Conservation (phyloP, 2,113 vertebrate species). For the Plecotus auritus region DNA sequence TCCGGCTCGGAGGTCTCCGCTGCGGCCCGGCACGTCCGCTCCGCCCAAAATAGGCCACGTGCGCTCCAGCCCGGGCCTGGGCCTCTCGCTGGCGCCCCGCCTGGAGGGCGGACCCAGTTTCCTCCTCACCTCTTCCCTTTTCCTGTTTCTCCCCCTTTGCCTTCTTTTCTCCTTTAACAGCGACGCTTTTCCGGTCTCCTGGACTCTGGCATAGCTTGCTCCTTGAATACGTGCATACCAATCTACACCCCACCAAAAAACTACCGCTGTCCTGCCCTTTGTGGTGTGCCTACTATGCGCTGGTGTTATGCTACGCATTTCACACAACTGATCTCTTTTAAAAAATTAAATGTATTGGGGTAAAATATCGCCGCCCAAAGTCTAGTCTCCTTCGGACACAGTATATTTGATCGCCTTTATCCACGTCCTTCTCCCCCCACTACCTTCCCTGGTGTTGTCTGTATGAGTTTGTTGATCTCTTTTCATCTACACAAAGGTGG, state of each 20-base stretch:
- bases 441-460: background rate
- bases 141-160: background rate
- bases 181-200: background rate
- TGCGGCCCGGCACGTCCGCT: background rate
- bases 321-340: too few species aligned
- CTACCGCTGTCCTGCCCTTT: too few species aligned
- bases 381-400: background rate
- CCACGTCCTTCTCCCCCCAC: background rate
- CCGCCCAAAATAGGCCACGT: constrained; percentile 59
- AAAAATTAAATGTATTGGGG: background rate
- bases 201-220: background rate
- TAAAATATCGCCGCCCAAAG: background rate
- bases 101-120: constrained; percentile 61
- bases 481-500: background rate
- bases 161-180: background rate
- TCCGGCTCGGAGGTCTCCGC: background rate
- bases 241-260: too few species aligned
- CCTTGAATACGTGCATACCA: background rate
- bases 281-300: too few species aligned
- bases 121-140: constrained; percentile 6
- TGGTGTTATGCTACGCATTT: too few species aligned
- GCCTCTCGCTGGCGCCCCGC: constrained; percentile 69
- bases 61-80: constrained; percentile 25
- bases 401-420: background rate
- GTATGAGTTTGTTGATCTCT: background rate